Conservation (phyloP, 2,113 vertebrate genomes). For the Lepisosteus oculatus region DNA sequence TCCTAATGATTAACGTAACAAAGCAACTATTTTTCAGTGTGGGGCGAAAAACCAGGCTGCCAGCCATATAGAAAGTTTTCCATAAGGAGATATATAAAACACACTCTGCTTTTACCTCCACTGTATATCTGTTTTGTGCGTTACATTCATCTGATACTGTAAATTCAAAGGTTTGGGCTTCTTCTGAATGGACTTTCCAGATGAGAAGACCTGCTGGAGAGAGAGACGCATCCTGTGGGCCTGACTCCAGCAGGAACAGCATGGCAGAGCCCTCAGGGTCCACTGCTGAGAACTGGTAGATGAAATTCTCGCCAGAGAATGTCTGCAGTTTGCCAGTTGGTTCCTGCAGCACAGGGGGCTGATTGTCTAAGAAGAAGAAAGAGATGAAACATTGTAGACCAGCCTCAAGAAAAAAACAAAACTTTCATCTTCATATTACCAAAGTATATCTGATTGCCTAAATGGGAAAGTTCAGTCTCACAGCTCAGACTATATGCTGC, state of each 20-base stretch:
- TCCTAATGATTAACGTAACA: too few species aligned
- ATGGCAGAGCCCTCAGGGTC: slow-evolving; percentile 76
- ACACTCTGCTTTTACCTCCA: slow-evolving; percentile 55
- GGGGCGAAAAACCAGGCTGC: neutral
- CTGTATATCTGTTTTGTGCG: slow-evolving; percentile 58
- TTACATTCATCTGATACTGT: slow-evolving; percentile 66
- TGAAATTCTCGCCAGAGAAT: slow-evolving; percentile 74
- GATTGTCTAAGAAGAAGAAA: slow-evolving; percentile 60
- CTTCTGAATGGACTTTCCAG: slow-evolving; percentile 62
- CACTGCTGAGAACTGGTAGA: slow-evolving; percentile 69
- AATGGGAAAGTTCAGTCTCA: too few species aligned
- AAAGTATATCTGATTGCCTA: too few species aligned
- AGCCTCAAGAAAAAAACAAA: too few species aligned
- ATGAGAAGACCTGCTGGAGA: slow-evolving; percentile 74
- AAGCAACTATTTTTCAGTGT: neutral
- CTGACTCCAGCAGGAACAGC: slow-evolving; percentile 67
- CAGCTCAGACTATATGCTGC: too few species aligned
- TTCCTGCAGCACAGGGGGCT: slow-evolving; percentile 65
- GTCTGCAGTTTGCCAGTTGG: slow-evolving; percentile 58
- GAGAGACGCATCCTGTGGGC: slow-evolving; percentile 57
- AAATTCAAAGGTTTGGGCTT: slow-evolving; percentile 56
- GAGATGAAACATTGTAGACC: slow-evolving; percentile 18
- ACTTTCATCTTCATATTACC: too few species aligned
- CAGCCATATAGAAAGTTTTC: neutral
- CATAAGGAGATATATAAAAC: neutral